Base-by-base conservation (phyloP, 2,888 invertebrate species). In the Agriopis marginaria region DNA sequence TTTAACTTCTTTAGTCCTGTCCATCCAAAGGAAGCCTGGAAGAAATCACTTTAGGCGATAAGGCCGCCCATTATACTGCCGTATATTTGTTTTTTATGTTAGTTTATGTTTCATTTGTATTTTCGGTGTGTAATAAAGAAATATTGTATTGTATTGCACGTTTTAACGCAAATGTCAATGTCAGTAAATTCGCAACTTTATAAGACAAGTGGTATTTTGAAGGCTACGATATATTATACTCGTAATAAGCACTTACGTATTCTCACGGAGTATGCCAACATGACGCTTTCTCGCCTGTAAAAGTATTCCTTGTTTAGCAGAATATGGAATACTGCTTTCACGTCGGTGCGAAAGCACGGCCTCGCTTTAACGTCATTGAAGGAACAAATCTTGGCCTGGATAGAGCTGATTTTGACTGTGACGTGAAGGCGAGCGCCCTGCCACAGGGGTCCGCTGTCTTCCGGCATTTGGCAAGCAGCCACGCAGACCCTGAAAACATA, bases 401-500 rank as follows among this genome's bases (percentile, higher is more conserved):
- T 59, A 0, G 76, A 71, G 11, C 63, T 23, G 1, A 86, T 5
- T 0, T 71, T 58, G 0, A 82, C 72, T 0, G 87, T 79, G 0
- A 85, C 12, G 72, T 88, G 86, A 0, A 86, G 70, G 0, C 87
- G 86, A 0, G 90, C 84, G 0, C 82, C 88, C 14, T 83, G 82
- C 86, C 86, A 88, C 10, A 92, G 74, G 0, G 84, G 76, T 0
- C 88, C 88, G 0, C 68, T 53, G 50, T 89, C 86, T 0, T 79
- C 75, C 0, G 88, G 89, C 78, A 92, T 75, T 66, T 93, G 92
- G 47, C 89, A 88, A 0, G 92, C 93, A 0, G 93, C 93, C 3
- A 88, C 83, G 65, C 92, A 93, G 2, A 93, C 92, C 66, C 93
- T 93, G 80, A 10, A 56, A n/a, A 60, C n/a, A 45, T 17, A 17